phyloP scores from a whole-genome alignment of 2,888 invertebrate species.

The Dicranocentrus wangi region DNA sequence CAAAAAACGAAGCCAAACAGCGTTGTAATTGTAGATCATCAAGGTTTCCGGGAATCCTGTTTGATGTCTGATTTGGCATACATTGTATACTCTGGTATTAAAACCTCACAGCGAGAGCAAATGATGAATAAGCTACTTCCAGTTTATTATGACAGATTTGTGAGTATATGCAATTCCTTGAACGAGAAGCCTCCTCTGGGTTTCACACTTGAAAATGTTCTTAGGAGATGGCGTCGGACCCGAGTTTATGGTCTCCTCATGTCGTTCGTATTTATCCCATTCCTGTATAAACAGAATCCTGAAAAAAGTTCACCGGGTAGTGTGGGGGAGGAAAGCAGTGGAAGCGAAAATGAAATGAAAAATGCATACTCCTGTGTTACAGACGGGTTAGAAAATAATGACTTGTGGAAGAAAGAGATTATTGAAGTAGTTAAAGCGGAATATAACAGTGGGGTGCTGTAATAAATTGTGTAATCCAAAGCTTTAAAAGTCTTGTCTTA shows the following conservation, averaged over 20 bases:
- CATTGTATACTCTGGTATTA: conserved; percentile 59
- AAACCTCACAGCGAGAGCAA: conserved; percentile 20
- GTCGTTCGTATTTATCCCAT: conserved; percentile 17
- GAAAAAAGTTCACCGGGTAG: too few relatives aligned
- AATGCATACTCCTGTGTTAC: conserved; percentile 12
- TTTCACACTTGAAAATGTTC: conserved; percentile 29
- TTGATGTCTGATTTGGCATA: conserved; percentile 60
- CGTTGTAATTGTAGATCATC: conserved; percentile 64
- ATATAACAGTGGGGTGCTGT: conserved; percentile 19
- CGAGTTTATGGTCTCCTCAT: conserved; percentile 10
- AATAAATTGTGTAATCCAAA: too few relatives aligned
- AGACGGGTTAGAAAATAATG: not conserved
- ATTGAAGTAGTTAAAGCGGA: conserved; percentile 14
- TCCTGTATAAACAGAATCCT: conserved; percentile 9
- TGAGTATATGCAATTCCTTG: conserved; percentile 30
- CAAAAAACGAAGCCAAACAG: conserved; percentile 37
- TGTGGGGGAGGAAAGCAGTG: too few relatives aligned
- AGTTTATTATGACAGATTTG: conserved; percentile 54
- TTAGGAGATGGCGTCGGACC: conserved; percentile 12
- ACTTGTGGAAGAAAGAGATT: conserved; percentile 5
- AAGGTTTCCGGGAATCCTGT: conserved; percentile 61
- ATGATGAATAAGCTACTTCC: conserved; percentile 23
- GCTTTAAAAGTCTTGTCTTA: too few relatives aligned
- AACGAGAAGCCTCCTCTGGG: conserved; percentile 21
- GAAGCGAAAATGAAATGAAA: too few relatives aligned